Evolutionary conservation across 1,140 invertebrate genomes (phyloP), one percentile per base, ranked within the genome.

Genomic region (Metopolophium dirhodum): DNA sequence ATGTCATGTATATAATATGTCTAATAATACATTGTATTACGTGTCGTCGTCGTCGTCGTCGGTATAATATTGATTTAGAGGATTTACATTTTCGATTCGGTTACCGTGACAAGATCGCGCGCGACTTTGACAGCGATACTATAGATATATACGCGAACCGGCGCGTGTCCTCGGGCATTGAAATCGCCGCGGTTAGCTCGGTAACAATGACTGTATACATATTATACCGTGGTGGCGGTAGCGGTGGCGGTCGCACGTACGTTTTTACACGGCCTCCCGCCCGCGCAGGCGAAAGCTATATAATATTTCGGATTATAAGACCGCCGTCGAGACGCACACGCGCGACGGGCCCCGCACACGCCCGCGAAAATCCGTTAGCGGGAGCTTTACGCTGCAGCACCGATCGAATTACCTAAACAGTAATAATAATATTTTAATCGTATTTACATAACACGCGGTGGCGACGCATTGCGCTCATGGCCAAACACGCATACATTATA

Each of bases 11-110:
- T 14, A 88, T 49, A 26, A 22, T 54, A 54, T 23, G 51, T 45
- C 41, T 26, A 6, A 51, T n/a, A 87, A 51, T 23, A 37, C 49
- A 8, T 23, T 35, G 47, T 9, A 35, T 49, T 6, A 9, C 26
- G 30, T n/a, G 47, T 35, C 26, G 85, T 9, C 47, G 45, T 35
- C 47, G 45, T 35, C 26, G 85, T 9, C 47, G 45, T 20, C 61
- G 83, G 37, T 86, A 35, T 87, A 8, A 41, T 45, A 57, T 93
- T 57, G 91, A 93, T 93, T 93, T n/a, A 45, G 82, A 86, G 91
- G 91, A 93, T 93, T 93, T 86, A 85, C 85, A 45, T 93, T 85
- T 54, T 93, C 91, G 91, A 92, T 86, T 93, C 91, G 91, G 91
- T 93, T 37, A 57, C 91, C 91, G 91, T 93, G 91, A 93, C 91